Base-by-base conservation (phyloP, 2,888 invertebrate genomes). In the Physocephala rufipes region DNA sequence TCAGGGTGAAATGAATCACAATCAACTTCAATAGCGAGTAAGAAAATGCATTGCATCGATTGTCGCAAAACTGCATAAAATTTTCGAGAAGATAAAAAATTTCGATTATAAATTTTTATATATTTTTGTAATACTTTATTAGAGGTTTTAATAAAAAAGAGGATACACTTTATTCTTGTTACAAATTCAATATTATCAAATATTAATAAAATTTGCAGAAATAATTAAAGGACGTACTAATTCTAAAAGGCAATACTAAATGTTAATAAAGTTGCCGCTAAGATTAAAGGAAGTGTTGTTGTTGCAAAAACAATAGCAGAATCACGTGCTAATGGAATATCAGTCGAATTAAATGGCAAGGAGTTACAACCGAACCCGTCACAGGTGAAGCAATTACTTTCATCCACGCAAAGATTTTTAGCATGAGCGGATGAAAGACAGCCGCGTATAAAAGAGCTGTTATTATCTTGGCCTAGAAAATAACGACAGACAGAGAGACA, bases 341-440 rank as follows among this genome's bases (percentile, higher is more conserved):
- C 71, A 0, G 73, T 66, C 2, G 78, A 73, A 62, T 80, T 80
- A 43, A 76, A 61, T 30, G 68, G 66, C 19, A 84, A 75, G 73
- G 78, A 79, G 72, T 85, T 85, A 73, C 85, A 85, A 61, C 84
- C 85, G 49, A 74, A 71, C 7, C 85, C 85, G 12, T 82, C 82
- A 71, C 85, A 85, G 55, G 78, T 78, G 70, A 69, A 84, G 71
- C 85, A 85, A 68, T 81, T 78, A 26, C 77, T 74, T 1, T 76
- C 73, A 61, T 79, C 75, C 16, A 78, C 65, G 72, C 85, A 85
- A 61, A 79, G 67, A 58, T 82, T 83, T 24, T 79, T 76, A 19
- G 76, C 74, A 30, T 79, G 77, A 5, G 80, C 81, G 1, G 79
- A 76, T 64, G 79, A 80, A 2, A 85, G 78, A 71, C 85, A 85